Evolutionary conservation across 2,888 invertebrate species (phyloP).

Genomic region (Cerceris ruficornis): DNA sequence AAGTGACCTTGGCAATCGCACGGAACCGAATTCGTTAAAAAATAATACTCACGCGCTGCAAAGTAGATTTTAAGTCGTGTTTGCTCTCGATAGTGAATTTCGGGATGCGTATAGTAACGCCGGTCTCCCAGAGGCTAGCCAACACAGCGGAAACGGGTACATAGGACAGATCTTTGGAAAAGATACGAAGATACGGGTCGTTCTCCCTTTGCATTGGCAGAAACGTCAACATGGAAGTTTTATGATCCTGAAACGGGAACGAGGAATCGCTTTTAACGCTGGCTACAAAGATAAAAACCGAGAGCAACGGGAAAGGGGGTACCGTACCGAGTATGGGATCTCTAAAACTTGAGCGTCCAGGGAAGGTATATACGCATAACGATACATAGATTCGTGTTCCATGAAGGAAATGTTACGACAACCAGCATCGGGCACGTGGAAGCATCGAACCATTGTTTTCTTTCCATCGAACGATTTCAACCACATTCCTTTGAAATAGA

Average conservation of each 20-base stretch:
- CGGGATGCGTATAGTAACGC: slow-evolving; percentile 84
- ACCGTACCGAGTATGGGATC: slow-evolving; percentile 88
- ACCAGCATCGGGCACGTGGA: slow-evolving; percentile 85
- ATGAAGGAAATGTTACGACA: slow-evolving; percentile 87
- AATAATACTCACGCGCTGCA: slow-evolving; percentile 82
- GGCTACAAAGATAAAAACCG: background rate
- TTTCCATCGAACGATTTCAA: slow-evolving; percentile 85
- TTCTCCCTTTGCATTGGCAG: slow-evolving; percentile 82
- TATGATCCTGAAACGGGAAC: slow-evolving; percentile 82
- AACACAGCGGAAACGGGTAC: slow-evolving; percentile 83
- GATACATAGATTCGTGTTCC: slow-evolving; percentile 85
- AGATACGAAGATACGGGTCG: slow-evolving; percentile 81
- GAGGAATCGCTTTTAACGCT: background rate
- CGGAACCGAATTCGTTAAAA: background rate
- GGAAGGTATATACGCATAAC: slow-evolving; percentile 84
- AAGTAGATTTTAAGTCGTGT: slow-evolving; percentile 82
- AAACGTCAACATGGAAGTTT: slow-evolving; percentile 86
- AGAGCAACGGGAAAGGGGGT: background rate
- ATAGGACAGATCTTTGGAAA: slow-evolving; percentile 84
- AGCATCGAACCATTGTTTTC: slow-evolving; percentile 84
- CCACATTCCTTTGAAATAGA: slow-evolving; percentile 92
- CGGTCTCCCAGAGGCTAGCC: slow-evolving; percentile 81
- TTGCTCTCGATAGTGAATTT: slow-evolving; percentile 85
- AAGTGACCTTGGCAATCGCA: background rate
- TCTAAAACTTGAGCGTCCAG: slow-evolving; percentile 87